Base-by-base conservation (phyloP, 1,140 invertebrate genomes). In the Cotesia typhae region DNA sequence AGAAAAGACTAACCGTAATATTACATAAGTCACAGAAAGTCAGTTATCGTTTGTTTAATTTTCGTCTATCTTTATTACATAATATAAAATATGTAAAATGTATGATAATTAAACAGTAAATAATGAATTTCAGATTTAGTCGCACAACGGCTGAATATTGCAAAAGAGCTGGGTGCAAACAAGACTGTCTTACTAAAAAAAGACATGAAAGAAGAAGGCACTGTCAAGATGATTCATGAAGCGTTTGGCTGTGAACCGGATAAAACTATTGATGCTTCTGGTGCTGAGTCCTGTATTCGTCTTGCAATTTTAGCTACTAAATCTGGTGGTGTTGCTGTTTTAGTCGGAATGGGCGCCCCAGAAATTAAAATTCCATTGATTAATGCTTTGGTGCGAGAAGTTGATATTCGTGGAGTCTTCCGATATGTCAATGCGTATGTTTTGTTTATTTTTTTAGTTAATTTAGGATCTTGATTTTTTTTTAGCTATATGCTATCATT, bases 341-440 rank as follows among this genome's bases (percentile, higher is more conserved):
- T 98, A 60, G 94, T 99, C 47, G 97, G 97, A 41, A 90, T 95
- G 88, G 95, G 95, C 65, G 88, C 91, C 69, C 77, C 91, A 1
- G 93, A 95, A 84, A 87, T 96, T 5, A 92, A 91, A 77, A 72
- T 98, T 52, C 96, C 96, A 4, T 84, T 98, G 65, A 90, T 94
- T 1, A 91, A 92, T 81, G 94, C 95, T 2, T 84, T 94, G 10
- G 85, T 91, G 0, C 85, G 93, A 71, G 97, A 98, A 89, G 92
- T 99, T 4, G 95, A 98, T 83, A 95, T 99, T 70, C 89, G 91
- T 79, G 96, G 96, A 60, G 91, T 95, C 36, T 98, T 98, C 85
- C 90, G 96, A 86, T 98, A 98, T 82, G 92, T 89, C 57, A 97
- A 98, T 87, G 94, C 95, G 94, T 95, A 86, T 87, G 89, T 88